Base-by-base conservation (phyloP, 2,888 invertebrate species). In the Diabrotica balteata region DNA sequence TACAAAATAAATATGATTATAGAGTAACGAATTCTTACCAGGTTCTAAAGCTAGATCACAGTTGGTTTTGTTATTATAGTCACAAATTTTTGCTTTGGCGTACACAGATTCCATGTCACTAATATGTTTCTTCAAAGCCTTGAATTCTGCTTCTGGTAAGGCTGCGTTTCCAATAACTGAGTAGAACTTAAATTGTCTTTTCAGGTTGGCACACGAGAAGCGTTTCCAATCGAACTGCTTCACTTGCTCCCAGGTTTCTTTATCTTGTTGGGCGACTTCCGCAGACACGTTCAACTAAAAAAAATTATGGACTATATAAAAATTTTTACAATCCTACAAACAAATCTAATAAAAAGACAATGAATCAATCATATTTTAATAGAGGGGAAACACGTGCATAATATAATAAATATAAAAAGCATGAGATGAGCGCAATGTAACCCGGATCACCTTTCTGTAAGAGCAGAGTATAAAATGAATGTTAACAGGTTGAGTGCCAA, bases 61-160 rank as follows among this genome's bases (percentile, higher is more conserved):
- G 73, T 90, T 91, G 0, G 80, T 83, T 0, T 80, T 78, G 72
- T 92, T 84, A 50, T 88, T 88, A 75, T 84, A 93, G n/a, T 89
- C 88, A 78, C 94, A 94, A 17, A 94, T 88, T 81, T 91, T 93
- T 0, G 93, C 90, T 9, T 89, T 93, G 0, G 93, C 90, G 78
- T 92, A 94, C 72, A 91, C 90, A 0, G 89, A 87, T 77, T 91
- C 88, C 94, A 95, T 94, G 7, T 90, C 87, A 0, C 90, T 89
- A 2, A 91, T 85, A 0, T 88, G 86, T 73, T 88, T 87, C 79
- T 90, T 87, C 49, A 90, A 85, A 63, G 87, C 86, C 69, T 87
- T 87, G 77, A 88, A 89, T 75, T 90, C 89, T 11, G 90, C 88
- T 75, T 91, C 90, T 0, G 91, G 87, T 17, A 96, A 83, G 0